Conservation (phyloP, 1,140 invertebrate species). For the Eufriesea mexicana region DNA sequence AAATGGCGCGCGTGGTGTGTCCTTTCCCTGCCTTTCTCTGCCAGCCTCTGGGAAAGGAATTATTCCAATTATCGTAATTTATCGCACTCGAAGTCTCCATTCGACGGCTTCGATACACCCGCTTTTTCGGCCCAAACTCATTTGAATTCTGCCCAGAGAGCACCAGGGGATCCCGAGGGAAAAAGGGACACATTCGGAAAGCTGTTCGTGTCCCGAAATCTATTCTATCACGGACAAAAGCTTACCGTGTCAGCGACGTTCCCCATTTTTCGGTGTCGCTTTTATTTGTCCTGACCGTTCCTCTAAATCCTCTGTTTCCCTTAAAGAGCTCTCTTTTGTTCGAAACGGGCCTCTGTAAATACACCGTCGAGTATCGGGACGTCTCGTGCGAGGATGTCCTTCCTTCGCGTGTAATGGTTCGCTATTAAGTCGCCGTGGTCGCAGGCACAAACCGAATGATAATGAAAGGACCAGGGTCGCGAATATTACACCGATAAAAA, state of each 20-base stretch:
- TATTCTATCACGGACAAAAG: conserved; percentile 4
- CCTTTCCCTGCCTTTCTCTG: too few relatives aligned
- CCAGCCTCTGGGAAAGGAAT: background rate
- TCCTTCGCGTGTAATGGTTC: too few relatives aligned
- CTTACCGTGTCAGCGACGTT: background rate
- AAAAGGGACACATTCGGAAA: background rate
- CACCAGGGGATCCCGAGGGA: background rate
- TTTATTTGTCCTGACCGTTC: background rate
- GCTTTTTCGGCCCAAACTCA: background rate
- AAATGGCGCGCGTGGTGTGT: background rate
- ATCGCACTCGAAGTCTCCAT: background rate
- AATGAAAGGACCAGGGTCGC: too few relatives aligned
- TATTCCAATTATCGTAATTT: background rate
- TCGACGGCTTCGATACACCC: background rate
- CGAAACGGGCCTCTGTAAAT: background rate
- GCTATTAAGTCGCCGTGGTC: too few relatives aligned
- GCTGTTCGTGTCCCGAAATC: background rate
- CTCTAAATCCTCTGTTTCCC: background rate
- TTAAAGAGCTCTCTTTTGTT: background rate
- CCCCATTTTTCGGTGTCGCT: background rate
- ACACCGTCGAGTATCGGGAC: background rate
- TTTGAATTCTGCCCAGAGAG: background rate
- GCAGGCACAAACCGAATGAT: too few relatives aligned
- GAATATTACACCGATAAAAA: too few relatives aligned
- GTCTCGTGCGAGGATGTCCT: too few relatives aligned